phyloP scores from a whole-genome alignment of 2,888 invertebrate genomes.

The Stenotaenia linearis region DNA sequence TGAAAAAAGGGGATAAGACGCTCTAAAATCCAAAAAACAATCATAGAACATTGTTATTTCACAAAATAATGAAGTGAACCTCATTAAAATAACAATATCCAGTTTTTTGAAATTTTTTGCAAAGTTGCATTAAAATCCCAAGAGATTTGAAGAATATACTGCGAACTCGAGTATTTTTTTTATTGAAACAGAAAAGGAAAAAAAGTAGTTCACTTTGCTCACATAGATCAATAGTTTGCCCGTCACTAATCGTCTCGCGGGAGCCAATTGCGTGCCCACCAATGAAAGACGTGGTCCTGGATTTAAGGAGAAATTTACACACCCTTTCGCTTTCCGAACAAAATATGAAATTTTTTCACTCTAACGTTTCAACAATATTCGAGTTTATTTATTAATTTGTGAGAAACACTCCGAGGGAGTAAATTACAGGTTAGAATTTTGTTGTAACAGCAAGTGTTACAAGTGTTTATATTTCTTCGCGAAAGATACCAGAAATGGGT shows the following conservation, averaged over 20 bases:
- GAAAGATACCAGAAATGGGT: no score
- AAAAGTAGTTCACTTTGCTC: neutral
- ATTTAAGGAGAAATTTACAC: conserved; percentile 12
- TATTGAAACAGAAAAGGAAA: neutral
- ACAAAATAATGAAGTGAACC: neutral
- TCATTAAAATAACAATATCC: neutral
- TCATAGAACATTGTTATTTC: no score
- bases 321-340: neutral
- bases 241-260: conserved; percentile 4
- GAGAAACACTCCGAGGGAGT: no score
- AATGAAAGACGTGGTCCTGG: neutral
- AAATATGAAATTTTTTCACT: no score
- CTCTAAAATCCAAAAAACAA: neutral
- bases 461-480: no score
- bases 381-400: no score
- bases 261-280: conserved; percentile 1
- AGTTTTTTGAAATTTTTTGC: neutral
- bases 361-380: no score
- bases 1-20: neutral
- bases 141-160: neutral
- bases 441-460: no score
- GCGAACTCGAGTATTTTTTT: neutral
- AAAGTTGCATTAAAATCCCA: neutral
- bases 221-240: conserved; percentile 16
- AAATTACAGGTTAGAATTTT: no score